These are phyloP conservation scores for Neoaliturus tenellus DNA, from an alignment of 2,888 invertebrate species.

Conservation along the genomic window DNA sequence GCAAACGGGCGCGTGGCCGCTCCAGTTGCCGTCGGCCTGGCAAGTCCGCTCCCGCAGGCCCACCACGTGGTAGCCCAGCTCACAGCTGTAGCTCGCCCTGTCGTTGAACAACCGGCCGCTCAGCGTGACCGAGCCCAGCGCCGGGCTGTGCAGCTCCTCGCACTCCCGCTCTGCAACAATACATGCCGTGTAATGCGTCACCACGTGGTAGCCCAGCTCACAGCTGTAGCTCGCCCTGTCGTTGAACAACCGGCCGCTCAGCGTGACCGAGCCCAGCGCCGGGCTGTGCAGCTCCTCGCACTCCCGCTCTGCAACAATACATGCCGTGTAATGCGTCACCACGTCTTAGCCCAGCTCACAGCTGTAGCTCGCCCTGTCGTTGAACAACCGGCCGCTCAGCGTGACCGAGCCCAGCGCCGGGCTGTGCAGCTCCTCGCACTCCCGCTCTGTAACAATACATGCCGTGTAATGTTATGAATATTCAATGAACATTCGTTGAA, in stretches of 20 bases:
- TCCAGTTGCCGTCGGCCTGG: slow-evolving; percentile 95
- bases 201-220: slow-evolving; percentile 92
- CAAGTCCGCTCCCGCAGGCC: slow-evolving; percentile 92
- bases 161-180: slow-evolving; percentile 86
- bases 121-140: slow-evolving; percentile 85
- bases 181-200: slow-evolving; percentile 68
- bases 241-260: slow-evolving; percentile 90
- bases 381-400: slow-evolving; percentile 86
- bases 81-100: slow-evolving; percentile 90
- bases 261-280: slow-evolving; percentile 92
- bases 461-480: slow-evolving; percentile 78
- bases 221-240: slow-evolving; percentile 91
- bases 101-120: slow-evolving; percentile 89
- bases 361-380: slow-evolving; percentile 88
- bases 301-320: slow-evolving; percentile 81
- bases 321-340: slow-evolving; percentile 84
- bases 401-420: slow-evolving; percentile 88
- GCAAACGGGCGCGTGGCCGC: slow-evolving; percentile 88
- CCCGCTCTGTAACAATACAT: slow-evolving; percentile 82
- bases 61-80: slow-evolving; percentile 91
- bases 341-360: slow-evolving; percentile 94
- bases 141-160: slow-evolving; percentile 85
- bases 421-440: slow-evolving; percentile 87
- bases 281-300: slow-evolving; percentile 93
- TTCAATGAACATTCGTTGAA: no score